phyloP scores from a whole-genome alignment of 2,797 vertebrate genomes.

The Pangasius sanitwongsei region DNA sequence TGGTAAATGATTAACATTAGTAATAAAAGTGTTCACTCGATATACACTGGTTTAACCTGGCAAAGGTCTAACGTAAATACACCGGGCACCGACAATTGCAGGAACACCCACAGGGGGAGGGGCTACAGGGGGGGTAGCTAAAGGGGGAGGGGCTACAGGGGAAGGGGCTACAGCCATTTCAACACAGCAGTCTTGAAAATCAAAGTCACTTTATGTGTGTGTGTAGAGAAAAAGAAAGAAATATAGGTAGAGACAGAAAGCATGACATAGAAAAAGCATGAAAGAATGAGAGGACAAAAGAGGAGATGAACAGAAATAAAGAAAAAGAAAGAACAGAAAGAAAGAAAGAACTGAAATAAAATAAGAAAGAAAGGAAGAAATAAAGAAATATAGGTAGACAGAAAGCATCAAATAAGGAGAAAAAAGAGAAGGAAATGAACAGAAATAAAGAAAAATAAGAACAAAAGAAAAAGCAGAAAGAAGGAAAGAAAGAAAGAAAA shows the following conservation, averaged over 20 bases:
- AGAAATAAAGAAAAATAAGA: neutral
- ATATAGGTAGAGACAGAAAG: neutral
- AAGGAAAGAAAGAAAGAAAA: neutral
- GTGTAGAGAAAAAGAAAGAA: neutral
- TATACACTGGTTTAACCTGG: neutral
- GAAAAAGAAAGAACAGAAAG: neutral
- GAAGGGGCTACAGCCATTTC: neutral
- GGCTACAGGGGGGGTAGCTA: neutral
- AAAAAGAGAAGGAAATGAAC: neutral
- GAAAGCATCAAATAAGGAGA: neutral
- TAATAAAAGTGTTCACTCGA: neutral
- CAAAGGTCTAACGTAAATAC: neutral
- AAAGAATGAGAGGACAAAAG: neutral
- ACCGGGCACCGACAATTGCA: neutral
- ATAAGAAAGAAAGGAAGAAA: neutral
- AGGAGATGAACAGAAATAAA: neutral
- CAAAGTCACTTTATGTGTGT: neutral
- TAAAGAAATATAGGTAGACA: neutral
- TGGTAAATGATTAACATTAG: neutral
- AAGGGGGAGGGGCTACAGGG: neutral
- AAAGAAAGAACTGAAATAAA: neutral
- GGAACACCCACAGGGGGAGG: neutral
- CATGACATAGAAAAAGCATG: neutral
- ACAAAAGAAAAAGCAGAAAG: neutral
- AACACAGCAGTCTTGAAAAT: neutral